Evolutionary conservation across 1,140 invertebrate species (phyloP).

Genomic region (Trachelipus rathkii): DNA sequence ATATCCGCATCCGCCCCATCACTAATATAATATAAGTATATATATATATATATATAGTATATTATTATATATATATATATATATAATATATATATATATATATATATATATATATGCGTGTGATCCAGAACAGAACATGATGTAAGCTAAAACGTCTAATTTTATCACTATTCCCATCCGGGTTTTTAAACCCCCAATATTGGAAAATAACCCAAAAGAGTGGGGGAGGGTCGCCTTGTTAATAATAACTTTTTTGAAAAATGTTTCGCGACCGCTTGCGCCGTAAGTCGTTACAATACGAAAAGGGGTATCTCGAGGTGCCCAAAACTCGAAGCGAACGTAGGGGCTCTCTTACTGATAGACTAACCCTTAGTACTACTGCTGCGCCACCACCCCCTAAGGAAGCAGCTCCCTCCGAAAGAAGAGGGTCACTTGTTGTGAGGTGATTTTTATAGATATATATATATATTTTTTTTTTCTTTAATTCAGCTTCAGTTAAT

Average conservation of each 20-base stretch:
- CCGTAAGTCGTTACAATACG: neutral
- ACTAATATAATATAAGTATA: too few species aligned
- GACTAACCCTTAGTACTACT: neutral
- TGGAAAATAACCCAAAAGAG: too few species aligned
- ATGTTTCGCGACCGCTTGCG: neutral
- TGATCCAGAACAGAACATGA: neutral
- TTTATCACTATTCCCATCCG: too few species aligned
- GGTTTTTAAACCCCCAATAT: too few species aligned
- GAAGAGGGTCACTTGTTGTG: neutral
- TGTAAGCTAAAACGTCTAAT: too few species aligned
- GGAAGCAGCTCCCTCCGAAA: neutral
- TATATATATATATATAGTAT: too few species aligned
- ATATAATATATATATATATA: neutral
- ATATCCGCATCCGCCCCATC: too few species aligned
- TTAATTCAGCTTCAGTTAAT: too few species aligned
- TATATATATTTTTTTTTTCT: too few species aligned
- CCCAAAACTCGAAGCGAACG: neutral
- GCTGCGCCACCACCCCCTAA: neutral
- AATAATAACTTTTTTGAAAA: too few species aligned
- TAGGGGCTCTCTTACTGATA: neutral
- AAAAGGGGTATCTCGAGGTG: neutral
- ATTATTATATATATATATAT: neutral
- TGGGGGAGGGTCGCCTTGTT: too few species aligned
- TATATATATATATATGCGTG: conserved; percentile 5
- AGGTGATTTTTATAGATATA: neutral